Evolutionary conservation across 2,113 vertebrate species (phyloP), one percentile per base, ranked within the genome.

Genomic region (Cebus imitator): DNA sequence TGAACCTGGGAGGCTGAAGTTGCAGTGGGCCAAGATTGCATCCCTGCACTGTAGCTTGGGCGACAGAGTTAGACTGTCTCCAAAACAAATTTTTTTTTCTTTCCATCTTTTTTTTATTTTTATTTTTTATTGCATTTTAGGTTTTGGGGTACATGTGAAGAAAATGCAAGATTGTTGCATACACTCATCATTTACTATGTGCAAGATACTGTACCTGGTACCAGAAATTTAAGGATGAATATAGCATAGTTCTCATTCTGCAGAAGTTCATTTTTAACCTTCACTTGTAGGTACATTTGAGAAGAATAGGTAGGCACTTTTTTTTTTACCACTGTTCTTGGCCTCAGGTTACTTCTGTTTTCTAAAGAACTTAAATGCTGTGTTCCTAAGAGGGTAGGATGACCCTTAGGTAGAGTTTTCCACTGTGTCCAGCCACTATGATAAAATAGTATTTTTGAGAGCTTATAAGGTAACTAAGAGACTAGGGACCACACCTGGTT

Each of bases 311-410:
- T 61, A 8, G 25, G 35, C 25, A 21, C 32, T 10, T 72, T 23
- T 40, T 23, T 40, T 73, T 83, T 73, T 43, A 30, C 3, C 40
- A 4, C 68, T 93, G n/a, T 43, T 96, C 35, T 70, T 90, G 72
- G 27, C 30, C 17, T 88, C 40, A 72, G 18, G 5, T 66, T 50
- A 92, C 57, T 45, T 91, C 20, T 61, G 20, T 57, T 45, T 80
- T 90, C 40, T 40, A 25, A 93, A 96, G 35, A 91, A 79, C 61
- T 92, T 66, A 95, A 83, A 72, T 43, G 18, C 20, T 97, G 4
- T 75, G 6, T 89, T 96, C 52, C 55, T 83, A 80, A 80, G 78
- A 80, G 27, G 35, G 12, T 50, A 75, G 50, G 84, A 48, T 83
- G 37, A 73, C 14, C 68, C 32, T 64, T 91, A 82, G n/a, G 0